A percentile compares a stretch with the other conserved stretches of the same genome.
Conservation (phyloP, 1,140 invertebrate species). For the Drosophila truncata region DNA sequence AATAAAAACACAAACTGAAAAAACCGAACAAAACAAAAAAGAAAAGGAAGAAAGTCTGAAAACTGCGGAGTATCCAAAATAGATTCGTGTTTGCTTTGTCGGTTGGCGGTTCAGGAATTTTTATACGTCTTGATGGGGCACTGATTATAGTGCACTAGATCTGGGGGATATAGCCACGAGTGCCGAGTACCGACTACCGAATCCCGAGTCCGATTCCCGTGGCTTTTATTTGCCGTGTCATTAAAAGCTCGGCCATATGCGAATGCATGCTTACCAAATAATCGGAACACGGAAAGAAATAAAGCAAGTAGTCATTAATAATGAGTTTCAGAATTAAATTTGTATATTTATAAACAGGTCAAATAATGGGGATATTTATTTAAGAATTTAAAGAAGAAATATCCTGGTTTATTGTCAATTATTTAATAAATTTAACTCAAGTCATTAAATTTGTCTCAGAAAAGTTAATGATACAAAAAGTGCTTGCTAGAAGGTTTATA, state of each 20-base stretch:
- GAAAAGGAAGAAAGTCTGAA: background rate
- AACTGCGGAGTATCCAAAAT: conserved; percentile 31
- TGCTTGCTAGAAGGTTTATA: background rate
- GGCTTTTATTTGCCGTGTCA: conserved; percentile 22
- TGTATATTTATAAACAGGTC: background rate
- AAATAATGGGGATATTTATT: background rate
- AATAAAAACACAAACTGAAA: background rate
- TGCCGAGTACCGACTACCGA: no score
- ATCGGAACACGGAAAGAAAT: conserved; percentile 1
- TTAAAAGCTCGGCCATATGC: conserved; percentile 20
- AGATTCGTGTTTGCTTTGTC: conserved; percentile 17
- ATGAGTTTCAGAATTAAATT: background rate
- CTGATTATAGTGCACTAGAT: conserved; percentile 19
- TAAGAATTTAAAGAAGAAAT: fast-evolving
- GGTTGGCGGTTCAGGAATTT: conserved; percentile 22
- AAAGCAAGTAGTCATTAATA: no score
- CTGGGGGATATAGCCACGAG: background rate
- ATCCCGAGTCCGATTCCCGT: background rate
- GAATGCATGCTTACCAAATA: conserved; percentile 2
- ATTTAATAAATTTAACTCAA: background rate
- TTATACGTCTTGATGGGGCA: conserved; percentile 25
- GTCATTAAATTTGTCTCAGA: background rate
- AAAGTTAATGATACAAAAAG: background rate
- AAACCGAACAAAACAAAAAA: background rate
- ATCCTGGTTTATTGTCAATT: background rate